phyloP scores from a whole-genome alignment of 2,888 invertebrate species.

The Microctonus hyperodae region DNA sequence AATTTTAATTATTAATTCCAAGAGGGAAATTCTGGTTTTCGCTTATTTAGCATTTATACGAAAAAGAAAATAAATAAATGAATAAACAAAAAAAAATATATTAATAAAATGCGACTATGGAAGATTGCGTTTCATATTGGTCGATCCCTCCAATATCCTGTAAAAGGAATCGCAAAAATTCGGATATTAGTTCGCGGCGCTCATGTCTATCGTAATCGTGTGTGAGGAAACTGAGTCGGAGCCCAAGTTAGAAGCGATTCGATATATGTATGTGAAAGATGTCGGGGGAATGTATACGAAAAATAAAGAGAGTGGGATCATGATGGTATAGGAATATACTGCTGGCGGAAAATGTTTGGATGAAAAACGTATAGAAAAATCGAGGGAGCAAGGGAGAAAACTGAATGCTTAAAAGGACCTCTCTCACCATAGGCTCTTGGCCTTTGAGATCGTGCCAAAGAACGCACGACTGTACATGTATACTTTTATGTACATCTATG shows the following conservation, averaged over 20 bases:
- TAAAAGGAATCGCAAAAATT: conserved; percentile 58
- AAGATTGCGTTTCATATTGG: conserved; percentile 39
- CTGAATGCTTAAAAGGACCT: conserved; percentile 23
- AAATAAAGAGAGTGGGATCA: conserved; percentile 2
- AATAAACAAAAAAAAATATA: no score
- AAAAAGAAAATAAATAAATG: not conserved
- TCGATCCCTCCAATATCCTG: conserved; percentile 50
- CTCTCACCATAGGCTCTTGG: conserved; percentile 25
- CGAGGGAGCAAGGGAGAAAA: conserved; percentile 1
- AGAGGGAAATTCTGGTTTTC: not conserved
- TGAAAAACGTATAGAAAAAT: conserved; percentile 12
- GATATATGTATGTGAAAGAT: not conserved
- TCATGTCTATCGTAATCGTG: conserved; percentile 54
- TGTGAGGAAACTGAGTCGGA: conserved; percentile 43
- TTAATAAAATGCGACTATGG: conserved; percentile 5
- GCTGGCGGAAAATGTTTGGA: conserved; percentile 24
- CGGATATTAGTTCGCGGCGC: conserved; percentile 54
- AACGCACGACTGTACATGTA: conserved; percentile 35
- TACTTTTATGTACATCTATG: no score
- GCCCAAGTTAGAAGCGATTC: not conserved
- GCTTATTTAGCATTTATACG: not conserved
- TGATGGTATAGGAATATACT: conserved; percentile 6
- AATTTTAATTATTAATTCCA: not conserved
- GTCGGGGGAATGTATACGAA: not conserved
- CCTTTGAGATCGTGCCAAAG: conserved; percentile 46